These are phyloP conservation scores for Channa maculata DNA, from an alignment of 2,113 vertebrate genomes.

Conservation along the genomic window DNA sequence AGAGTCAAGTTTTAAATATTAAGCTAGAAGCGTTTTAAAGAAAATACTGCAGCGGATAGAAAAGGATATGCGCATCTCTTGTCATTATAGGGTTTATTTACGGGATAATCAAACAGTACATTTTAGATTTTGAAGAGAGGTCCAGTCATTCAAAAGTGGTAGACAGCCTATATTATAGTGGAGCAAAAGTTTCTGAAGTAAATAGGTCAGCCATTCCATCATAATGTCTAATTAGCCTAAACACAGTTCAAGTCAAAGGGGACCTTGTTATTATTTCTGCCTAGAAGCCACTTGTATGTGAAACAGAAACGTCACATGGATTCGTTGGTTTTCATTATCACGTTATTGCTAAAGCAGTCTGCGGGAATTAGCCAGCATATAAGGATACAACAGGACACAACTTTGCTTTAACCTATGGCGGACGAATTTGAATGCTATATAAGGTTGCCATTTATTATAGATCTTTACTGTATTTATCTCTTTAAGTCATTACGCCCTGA, in stretches of 20 bases:
- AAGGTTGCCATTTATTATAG: neutral
- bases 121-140: neutral
- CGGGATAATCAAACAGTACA: neutral
- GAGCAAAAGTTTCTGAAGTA: neutral
- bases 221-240: slow-evolving; percentile 29
- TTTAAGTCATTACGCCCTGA: neutral
- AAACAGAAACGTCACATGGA: slow-evolving; percentile 37
- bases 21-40: neutral
- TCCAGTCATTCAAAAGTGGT: neutral
- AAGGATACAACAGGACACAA: neutral
- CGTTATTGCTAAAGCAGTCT: slow-evolving; percentile 1
- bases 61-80: neutral
- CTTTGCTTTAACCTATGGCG: too few relatives aligned
- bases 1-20: slow-evolving; percentile 29
- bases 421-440: neutral
- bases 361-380: neutral
- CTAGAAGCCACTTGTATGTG: slow-evolving; percentile 11
- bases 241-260: slow-evolving; percentile 38
- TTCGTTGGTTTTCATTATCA: slow-evolving; percentile 14
- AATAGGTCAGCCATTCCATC: slow-evolving; percentile 25
- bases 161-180: slow-evolving; percentile 11
- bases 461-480: neutral
- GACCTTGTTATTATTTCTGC: slow-evolving; percentile 39
- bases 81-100: neutral
- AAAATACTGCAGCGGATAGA: neutral